Percentiles rank a stretch among this genome's conserved stretches.
Evolutionary conservation across 1,140 invertebrate genomes (phyloP).

Genomic region (Megalonaias nervosa): DNA sequence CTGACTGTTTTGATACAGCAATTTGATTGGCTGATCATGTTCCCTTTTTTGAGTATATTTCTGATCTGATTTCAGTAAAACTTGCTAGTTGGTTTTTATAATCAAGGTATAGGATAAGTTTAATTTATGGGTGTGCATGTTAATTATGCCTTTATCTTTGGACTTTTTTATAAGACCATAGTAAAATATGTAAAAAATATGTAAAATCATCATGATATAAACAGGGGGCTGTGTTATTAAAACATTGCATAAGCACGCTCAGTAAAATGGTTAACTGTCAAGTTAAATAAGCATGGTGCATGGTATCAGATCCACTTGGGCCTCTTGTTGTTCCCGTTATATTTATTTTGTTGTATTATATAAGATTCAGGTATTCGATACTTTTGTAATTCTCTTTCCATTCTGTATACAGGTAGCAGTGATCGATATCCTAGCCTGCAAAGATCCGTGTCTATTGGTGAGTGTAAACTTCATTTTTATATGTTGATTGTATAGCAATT

Average conservation of each 20-base stretch:
- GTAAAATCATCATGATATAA: background rate
- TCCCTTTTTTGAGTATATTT: too few species aligned
- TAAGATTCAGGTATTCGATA: too few species aligned
- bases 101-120: too few species aligned
- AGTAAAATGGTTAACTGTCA: too few species aligned
- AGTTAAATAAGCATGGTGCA: too few species aligned
- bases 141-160: background rate
- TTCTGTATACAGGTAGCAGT: constrained; percentile 21
- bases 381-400: too few species aligned
- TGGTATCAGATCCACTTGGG: too few species aligned
- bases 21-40: too few species aligned
- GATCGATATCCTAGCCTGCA: constrained; percentile 37
- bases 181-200: background rate
- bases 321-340: background rate
- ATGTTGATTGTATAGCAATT: background rate
- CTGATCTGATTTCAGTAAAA: too few species aligned
- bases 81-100: too few species aligned
- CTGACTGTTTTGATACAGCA: too few species aligned
- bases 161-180: background rate
- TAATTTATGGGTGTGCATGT: too few species aligned
- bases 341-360: background rate
- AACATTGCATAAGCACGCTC: background rate
- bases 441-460: constrained; percentile 41
- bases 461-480: background rate
- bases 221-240: background rate